phyloP scores from a whole-genome alignment of 2,113 vertebrate species.

The Mungos mungo region DNA sequence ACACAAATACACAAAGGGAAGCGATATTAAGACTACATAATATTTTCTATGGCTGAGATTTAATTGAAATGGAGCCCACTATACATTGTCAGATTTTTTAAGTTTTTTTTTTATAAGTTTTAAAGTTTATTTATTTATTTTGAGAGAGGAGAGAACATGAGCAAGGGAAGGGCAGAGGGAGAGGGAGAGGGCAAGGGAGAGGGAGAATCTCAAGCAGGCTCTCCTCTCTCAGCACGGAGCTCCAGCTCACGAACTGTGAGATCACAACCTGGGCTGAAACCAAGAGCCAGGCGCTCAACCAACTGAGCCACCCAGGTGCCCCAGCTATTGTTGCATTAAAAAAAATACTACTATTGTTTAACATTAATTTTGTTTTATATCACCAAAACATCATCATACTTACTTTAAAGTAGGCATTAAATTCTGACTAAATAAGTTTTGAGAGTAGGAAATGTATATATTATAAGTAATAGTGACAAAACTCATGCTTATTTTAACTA shows the following conservation, averaged over 20 bases:
- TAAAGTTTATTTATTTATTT: no score
- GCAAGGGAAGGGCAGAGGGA: no score
- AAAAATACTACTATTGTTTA: background rate
- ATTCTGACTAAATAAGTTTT: background rate
- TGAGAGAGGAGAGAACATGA: no score
- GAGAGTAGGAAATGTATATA: background rate
- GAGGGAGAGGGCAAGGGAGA: no score
- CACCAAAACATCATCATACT: background rate
- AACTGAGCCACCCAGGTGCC: no score
- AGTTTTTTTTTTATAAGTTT: no score
- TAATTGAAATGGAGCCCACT: background rate
- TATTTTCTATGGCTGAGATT: background rate
- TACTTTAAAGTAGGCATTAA: background rate
- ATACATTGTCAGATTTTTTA: background rate
- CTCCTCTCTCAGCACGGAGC: no score
- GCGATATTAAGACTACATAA: background rate
- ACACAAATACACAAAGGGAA: background rate
- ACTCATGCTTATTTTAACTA: background rate
- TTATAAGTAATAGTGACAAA: background rate
- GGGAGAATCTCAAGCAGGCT: no score
- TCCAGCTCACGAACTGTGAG: no score
- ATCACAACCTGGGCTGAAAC: no score
- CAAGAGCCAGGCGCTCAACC: no score
- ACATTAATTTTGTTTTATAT: background rate
- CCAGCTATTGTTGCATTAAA: background rate